Base-by-base conservation (phyloP, 2,888 invertebrate species). In the Autographa gamma region DNA sequence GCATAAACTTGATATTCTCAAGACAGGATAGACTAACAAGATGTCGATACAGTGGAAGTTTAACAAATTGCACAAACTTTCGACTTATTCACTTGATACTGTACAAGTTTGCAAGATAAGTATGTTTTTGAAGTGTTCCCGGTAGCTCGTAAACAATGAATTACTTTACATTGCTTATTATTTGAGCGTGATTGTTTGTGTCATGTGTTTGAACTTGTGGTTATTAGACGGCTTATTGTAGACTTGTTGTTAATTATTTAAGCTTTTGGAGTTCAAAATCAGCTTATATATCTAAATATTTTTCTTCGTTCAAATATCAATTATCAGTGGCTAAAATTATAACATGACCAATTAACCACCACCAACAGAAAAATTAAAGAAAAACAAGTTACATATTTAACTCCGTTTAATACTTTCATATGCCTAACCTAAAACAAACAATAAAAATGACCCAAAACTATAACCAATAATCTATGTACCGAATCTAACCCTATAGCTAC, bases 1-100 rank as follows among this genome's bases (percentile, higher is more conserved):
- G 25, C 6, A 32, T 48, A 74, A 69, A 67, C 64, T 64, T 56
- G 38, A 52, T 62, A 67, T 64, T 31, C 54, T 63, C 64, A 73
- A 73, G 43, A 71, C 63, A 48, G 62, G 62, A 73, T 61, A 73
- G 41, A 69, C 73, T 71, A 76, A 68, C 65, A 69, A 66, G 71
- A 66, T 41, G 66, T 60, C 64, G 67, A 64, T 75, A 64, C 60
- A 25, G 25, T 31, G n/a, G 54, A 71, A 68, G 63, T 72, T 69
- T 61, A 66, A 74, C 71, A 74, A 81, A 77, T 78, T 83, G 74
- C 62, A 69, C 63, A 60, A 76, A 80, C 73, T 73, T 71, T 16
- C 16, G 54, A 73, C 65, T 75, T 73, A 76, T 76, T 76, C 59
- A 73, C 68, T 74, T 73, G 64, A 63, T 59, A 63, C 56, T 56